Base-by-base conservation (phyloP, 2,888 invertebrate genomes). In the Ophioninae sp. region DNA sequence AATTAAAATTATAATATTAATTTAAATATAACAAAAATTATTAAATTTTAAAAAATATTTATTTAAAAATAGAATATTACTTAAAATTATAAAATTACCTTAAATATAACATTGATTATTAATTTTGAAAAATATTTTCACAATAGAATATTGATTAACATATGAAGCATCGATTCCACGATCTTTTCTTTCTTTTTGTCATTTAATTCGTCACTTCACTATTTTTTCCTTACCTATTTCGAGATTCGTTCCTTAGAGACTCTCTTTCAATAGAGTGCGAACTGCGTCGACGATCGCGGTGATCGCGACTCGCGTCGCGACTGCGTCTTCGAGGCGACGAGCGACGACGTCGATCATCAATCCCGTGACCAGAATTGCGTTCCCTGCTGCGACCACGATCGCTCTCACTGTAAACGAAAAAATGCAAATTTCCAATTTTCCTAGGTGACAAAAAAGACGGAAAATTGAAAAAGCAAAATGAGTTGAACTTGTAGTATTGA, bases 231-330 rank as follows among this genome's bases (percentile, higher is more conserved):
- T 63, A 85, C 82, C 85, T 83, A 69, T 20, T 23, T 59, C 85
- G 80, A 22, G 61, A 8, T 9, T 80, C 77, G 51, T 10, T 77
- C 74, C 77, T 76, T 10, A 71, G 79, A 9, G 79, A 78, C 9
- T 85, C 75, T 59, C 81, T 61, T 23, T 84, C 79, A 9, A 13
- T 75, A 13, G 84, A 84, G 61, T n/a, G 72, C 59, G 84, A 82
- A n/a, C 81, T 71, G 37, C 77, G 58, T 37, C 71, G 73, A 65
- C 76, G 84, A 77, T 81, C 72, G 68, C 65, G 41, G 51, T 61
- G 67, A 76, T 73, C 79, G 10, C 75, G 69, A 39, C 44, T 72
- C 41, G 37, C 20, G 58, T 81, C 81, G 67, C 67, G 68, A 59
- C 64, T 64, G 41, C 74, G 10, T 67, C 68, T 78, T 56, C 79